These are phyloP conservation scores for Astreopora myriophthalma DNA, from an alignment of 64 coral and sea anemone species.

Conservation along the genomic window DNA sequence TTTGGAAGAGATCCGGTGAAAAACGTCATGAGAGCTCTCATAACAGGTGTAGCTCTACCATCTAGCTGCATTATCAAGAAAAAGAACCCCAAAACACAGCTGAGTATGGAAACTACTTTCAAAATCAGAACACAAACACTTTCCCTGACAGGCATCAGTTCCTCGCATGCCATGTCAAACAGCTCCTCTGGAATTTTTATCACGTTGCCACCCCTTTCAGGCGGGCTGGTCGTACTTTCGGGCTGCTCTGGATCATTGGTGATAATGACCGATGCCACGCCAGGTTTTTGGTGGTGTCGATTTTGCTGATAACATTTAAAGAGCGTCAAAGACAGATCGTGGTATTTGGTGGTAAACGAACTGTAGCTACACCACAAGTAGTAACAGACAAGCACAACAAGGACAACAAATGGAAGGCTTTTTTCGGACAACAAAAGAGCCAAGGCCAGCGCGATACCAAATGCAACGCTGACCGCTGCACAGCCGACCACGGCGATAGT, in stretches of 20 bases:
- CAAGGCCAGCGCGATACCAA: neutral
- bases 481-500: neutral
- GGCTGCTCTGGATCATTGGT: neutral
- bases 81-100: neutral
- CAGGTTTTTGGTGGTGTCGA: no score
- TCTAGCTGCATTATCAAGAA: neutral
- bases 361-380: conserved; percentile 18
- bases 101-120: neutral
- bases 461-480: neutral
- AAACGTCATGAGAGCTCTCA: neutral
- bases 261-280: neutral
- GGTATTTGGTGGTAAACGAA: conserved; percentile 8
- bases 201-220: neutral
- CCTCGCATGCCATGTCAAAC: neutral
- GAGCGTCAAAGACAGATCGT: neutral
- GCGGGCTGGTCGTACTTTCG: neutral
- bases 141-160: neutral
- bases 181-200: conserved; percentile 6
- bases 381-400: neutral
- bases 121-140: neutral
- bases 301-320: neutral
- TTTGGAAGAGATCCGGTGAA: neutral
- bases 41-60: neutral
- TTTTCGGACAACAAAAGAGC: neutral
- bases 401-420: neutral